A percentile compares a stretch with the other conserved stretches of the same genome.
Conservation (phyloP, 2,113 vertebrate species). For the Melanotaenia duboulayi region DNA sequence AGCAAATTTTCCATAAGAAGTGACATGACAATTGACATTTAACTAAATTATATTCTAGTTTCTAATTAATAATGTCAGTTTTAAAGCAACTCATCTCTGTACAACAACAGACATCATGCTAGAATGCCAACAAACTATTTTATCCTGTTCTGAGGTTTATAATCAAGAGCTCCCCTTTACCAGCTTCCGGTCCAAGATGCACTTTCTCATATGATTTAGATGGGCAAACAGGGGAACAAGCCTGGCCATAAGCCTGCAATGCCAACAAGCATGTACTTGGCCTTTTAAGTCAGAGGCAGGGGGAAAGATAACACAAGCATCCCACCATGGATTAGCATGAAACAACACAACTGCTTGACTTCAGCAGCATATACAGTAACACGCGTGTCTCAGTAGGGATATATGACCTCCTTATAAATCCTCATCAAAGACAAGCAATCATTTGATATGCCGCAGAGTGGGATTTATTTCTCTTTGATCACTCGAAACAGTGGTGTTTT, state of each 20-base stretch:
- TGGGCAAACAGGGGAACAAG: neutral
- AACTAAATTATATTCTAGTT: too few species aligned
- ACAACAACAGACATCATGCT: too few species aligned
- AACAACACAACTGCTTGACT: conserved; percentile 56
- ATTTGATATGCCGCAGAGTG: conserved; percentile 12
- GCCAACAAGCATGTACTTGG: conserved; percentile 31
- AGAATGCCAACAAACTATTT: neutral
- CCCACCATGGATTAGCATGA: conserved; percentile 55
- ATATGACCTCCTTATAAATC: conserved; percentile 67
- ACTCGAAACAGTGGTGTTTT: neutral
- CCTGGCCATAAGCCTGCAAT: neutral
- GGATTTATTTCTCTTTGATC: neutral
- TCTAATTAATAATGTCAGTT: too few species aligned
- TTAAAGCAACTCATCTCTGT: too few species aligned
- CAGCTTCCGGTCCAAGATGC: neutral
- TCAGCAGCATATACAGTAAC: conserved; percentile 35
- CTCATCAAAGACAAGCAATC: conserved; percentile 41
- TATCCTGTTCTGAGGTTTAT: too few species aligned
- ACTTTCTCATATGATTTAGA: neutral
- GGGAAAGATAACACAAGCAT: conserved; percentile 46
- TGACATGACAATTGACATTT: too few species aligned
- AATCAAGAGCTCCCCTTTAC: too few species aligned
- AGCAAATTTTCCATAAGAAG: too few species aligned
- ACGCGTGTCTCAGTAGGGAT: conserved; percentile 56
- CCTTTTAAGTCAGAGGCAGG: conserved; percentile 19